Evolutionary conservation across 2,797 vertebrate species (phyloP).

Genomic region (Xenops minutus): DNA sequence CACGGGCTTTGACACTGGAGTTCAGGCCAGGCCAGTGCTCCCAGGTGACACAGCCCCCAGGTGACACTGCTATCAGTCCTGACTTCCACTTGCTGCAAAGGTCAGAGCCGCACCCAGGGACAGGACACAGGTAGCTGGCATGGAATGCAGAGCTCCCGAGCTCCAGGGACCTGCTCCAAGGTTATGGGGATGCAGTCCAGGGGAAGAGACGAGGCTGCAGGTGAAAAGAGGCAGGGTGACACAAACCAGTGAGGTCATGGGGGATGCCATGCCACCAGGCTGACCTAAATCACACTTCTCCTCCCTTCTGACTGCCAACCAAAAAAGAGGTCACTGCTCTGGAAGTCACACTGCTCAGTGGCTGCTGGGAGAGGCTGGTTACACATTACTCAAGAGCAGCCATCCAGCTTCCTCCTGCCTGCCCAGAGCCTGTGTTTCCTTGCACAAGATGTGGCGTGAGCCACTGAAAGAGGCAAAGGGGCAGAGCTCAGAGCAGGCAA

Average conservation of each 20-base stretch:
- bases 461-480: slow-evolving; percentile 32
- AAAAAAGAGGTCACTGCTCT: slow-evolving; percentile 44
- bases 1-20: background rate
- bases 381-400: slow-evolving; percentile 64
- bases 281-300: slow-evolving; percentile 59
- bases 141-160: background rate
- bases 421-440: background rate
- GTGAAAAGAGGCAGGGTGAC: slow-evolving; percentile 1
- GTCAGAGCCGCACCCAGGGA: background rate
- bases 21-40: background rate
- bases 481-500: background rate
- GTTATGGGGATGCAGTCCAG: background rate
- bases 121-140: background rate
- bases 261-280: background rate
- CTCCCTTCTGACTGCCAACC: slow-evolving; percentile 51
- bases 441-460: slow-evolving; percentile 47
- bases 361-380: slow-evolving; percentile 32
- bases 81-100: background rate
- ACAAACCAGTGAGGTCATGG: background rate
- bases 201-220: background rate
- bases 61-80: background rate
- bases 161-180: fast-evolving
- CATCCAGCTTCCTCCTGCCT: slow-evolving; percentile 41
- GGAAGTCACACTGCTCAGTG: background rate
- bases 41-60: background rate